These are phyloP conservation scores for Papilio gigon DNA, from an alignment of 2,888 invertebrate genomes.

Conservation along the genomic window DNA sequence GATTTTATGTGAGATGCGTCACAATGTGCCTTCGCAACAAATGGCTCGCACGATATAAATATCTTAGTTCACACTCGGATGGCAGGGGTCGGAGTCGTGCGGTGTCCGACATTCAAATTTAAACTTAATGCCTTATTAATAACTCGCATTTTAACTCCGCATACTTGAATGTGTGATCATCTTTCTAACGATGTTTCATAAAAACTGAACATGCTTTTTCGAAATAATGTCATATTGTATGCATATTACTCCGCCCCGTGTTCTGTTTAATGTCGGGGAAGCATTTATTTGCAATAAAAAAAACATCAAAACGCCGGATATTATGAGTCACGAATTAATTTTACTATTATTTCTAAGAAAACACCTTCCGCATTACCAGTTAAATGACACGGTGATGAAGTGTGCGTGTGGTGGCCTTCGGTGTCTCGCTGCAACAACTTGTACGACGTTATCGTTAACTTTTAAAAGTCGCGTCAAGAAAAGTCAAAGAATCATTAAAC, in stretches of 20 bases:
- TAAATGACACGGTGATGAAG: no score
- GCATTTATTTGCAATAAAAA: not conserved
- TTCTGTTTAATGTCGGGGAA: constrained; percentile 28
- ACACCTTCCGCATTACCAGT: no score
- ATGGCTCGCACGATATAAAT: constrained; percentile 52
- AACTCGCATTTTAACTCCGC: not conserved
- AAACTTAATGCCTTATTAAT: constrained; percentile 26
- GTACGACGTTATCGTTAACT: constrained; percentile 20
- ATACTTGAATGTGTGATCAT: constrained; percentile 3
- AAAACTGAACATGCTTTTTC: constrained; percentile 16
- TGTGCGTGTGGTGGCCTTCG: no score
- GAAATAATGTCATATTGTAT: constrained; percentile 22
- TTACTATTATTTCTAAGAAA: no score
- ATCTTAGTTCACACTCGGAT: constrained; percentile 59
- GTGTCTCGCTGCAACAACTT: no score
- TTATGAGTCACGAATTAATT: not conserved
- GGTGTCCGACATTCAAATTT: constrained; percentile 29
- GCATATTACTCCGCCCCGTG: constrained; percentile 9
- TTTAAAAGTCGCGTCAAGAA: constrained; percentile 32
- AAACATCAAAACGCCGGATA: not conserved
- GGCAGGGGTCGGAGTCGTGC: constrained; percentile 51
- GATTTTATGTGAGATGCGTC: constrained; percentile 37
- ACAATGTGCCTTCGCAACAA: constrained; percentile 39
- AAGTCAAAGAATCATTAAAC: constrained; percentile 34
- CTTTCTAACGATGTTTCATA: constrained; percentile 12